Conservation (phyloP, 2,888 invertebrate species). For the Pinctada fucata region DNA sequence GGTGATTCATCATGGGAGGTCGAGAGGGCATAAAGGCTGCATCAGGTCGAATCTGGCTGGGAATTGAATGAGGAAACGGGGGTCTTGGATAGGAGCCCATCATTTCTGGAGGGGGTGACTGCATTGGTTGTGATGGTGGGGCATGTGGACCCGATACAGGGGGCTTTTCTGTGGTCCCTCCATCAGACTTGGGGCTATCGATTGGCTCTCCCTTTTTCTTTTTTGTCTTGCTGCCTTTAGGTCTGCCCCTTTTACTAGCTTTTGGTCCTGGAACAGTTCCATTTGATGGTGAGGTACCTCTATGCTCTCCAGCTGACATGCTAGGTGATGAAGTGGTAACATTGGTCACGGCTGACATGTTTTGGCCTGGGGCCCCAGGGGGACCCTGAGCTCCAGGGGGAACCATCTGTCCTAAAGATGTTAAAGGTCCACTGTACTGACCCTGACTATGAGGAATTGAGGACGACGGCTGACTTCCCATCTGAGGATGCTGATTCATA, state of each 20-base stretch:
- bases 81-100: neutral
- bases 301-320: neutral
- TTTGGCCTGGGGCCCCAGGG: conserved; percentile 8
- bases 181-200: neutral
- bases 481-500: conserved; percentile 18
- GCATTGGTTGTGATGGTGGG: neutral
- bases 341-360: conserved; percentile 1
- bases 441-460: neutral
- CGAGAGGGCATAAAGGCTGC: neutral
- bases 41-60: neutral
- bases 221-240: conserved; percentile 26
- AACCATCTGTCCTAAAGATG: conserved; percentile 45
- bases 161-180: neutral
- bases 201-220: conserved; percentile 12
- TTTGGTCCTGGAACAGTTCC: conserved; percentile 7
- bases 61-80: neutral
- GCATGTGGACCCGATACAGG: neutral
- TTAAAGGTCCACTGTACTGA: conserved; percentile 29
- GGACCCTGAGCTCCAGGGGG: conserved; percentile 15
- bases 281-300: conserved; percentile 1
- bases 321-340: conserved; percentile 4
- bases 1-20: neutral
- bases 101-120: neutral
- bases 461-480: conserved; percentile 15
- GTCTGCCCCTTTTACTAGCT: conserved; percentile 20